phyloP scores from a whole-genome alignment of 2,797 vertebrate genomes.

The Eulemur mongoz region DNA sequence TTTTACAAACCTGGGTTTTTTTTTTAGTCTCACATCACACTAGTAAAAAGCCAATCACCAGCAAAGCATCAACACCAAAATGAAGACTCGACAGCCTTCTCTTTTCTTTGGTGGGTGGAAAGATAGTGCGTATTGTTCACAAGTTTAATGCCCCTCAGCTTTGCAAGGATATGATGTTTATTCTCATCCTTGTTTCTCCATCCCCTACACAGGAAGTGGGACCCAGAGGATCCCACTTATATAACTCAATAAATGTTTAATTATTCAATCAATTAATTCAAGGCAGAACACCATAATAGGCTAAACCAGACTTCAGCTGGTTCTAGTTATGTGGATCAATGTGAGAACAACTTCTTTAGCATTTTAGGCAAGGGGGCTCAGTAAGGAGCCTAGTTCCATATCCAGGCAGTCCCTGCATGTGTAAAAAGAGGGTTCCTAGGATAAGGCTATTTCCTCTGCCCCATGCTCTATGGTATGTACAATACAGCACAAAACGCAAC shows the following conservation, averaged over 20 bases:
- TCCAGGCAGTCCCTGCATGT: neutral
- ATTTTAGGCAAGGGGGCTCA: neutral
- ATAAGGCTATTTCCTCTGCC: neutral
- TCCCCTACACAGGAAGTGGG: neutral
- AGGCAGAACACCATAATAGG: neutral
- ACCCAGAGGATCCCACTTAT: neutral
- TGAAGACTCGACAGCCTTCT: neutral
- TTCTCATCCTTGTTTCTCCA: neutral
- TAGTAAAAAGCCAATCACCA: conserved; percentile 1
- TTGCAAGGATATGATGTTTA: conserved; percentile 2
- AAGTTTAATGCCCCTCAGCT: neutral
- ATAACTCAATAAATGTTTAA: neutral
- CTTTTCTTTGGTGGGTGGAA: neutral
- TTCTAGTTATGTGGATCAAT: neutral
- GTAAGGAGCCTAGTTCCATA: neutral
- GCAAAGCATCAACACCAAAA: neutral
- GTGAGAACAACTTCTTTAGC: neutral
- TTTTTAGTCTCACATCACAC: neutral
- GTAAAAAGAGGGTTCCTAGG: neutral
- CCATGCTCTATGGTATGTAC: neutral
- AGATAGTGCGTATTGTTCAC: neutral
- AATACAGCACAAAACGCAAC: neutral
- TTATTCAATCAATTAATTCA: conserved; percentile 49
- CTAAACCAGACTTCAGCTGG: neutral
- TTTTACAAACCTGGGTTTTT: neutral